Base-by-base conservation (phyloP, 1,140 invertebrate species). In the Spodoptera frugiperda region DNA sequence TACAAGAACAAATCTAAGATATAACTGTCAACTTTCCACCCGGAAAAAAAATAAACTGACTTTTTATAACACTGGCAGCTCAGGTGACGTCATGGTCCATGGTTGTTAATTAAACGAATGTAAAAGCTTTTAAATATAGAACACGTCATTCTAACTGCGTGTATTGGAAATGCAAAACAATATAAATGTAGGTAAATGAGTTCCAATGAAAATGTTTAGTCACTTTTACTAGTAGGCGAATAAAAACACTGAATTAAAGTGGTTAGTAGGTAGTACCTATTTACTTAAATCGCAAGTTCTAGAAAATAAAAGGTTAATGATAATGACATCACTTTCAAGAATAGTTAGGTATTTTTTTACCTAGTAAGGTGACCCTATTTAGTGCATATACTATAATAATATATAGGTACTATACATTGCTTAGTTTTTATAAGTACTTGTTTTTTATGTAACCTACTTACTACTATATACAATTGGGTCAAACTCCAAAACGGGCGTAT, bases 151-250 rank as follows among this genome's bases (percentile, higher is more conserved):
- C 61, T 21, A 46, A 48, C 30, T 61, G 57, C 44, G 33, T 63
- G 3, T 63, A 44, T 46, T 12, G 19, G 12, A 25, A 48, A 67
- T 48, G 17, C 17, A 25, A 67, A 67, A 67, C 63, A 67, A 67
- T n/a, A 67, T 25, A 25, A 25, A 25, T 25, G n/a, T n/a, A n/a
- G n/a, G n/a, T n/a, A n/a, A n/a, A n/a, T n/a, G n/a, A 49, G 39
- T 68, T 76, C 44, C 39, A 51, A 59, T 76, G 75, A 76, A 76
- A 76, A 14, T 68, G 33, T 15, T 68, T 68, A 76, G 15, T 68
- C 65, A 48, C n/a, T n/a, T n/a, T n/a, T n/a, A n/a, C 68, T 54
- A 48, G 25, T 25, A 12, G 17, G 44, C 5, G 19, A 9, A 48
- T 30, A 17, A 21, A 19, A 14, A 67, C n/a, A n/a, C 17, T 21